These are phyloP conservation scores for Lasioglossum baleicum DNA, from an alignment of 1,140 invertebrate species.

Conservation along the genomic window DNA sequence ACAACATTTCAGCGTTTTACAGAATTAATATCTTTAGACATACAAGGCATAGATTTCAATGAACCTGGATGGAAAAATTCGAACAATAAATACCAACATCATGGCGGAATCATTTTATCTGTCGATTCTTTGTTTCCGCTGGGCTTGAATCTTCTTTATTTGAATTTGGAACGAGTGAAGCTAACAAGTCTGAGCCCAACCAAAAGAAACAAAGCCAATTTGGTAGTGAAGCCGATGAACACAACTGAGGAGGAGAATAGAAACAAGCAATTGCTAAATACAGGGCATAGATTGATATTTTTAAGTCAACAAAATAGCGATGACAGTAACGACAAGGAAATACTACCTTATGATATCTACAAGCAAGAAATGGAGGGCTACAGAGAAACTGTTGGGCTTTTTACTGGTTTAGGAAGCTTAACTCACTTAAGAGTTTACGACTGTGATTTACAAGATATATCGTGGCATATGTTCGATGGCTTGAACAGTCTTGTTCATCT, in stretches of 20 bases:
- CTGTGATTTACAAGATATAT: constrained; percentile 82
- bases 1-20: constrained; percentile 80
- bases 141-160: constrained; percentile 68
- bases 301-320: constrained; percentile 70
- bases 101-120: constrained; percentile 68
- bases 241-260: constrained; percentile 44
- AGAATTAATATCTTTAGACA: constrained; percentile 82
- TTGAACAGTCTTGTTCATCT: constrained; percentile 82
- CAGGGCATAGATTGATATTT: constrained; percentile 73
- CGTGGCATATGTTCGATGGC: constrained; percentile 87
- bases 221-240: constrained; percentile 71
- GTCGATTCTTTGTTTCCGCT: constrained; percentile 70
- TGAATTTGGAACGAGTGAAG: constrained; percentile 73
- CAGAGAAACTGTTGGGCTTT: constrained; percentile 74
- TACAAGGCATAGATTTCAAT: constrained; percentile 80
- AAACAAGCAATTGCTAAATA: constrained; percentile 33
- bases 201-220: constrained; percentile 70
- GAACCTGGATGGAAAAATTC: constrained; percentile 42
- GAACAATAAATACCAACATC: constrained; percentile 26
- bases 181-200: constrained; percentile 65
- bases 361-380: constrained; percentile 80
- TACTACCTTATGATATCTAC: constrained; percentile 84
- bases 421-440: constrained; percentile 81
- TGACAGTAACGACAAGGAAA: constrained; percentile 78
- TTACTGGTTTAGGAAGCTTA: constrained; percentile 81